Conservation (phyloP, 2,888 invertebrate species). For the Tetheella fluctuosa region DNA sequence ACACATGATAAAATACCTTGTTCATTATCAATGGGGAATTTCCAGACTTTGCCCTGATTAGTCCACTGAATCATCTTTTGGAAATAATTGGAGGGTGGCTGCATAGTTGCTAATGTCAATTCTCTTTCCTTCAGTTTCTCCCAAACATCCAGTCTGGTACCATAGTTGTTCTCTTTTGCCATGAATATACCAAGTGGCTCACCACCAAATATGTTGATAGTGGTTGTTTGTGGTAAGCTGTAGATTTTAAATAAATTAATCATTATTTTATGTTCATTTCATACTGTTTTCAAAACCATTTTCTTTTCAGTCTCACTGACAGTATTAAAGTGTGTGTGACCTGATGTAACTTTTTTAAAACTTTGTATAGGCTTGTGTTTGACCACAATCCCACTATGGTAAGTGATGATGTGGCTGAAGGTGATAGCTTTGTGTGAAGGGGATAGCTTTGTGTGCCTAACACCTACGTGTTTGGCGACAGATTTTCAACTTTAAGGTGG, state of each 20-base stretch:
- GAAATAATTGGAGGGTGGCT: slow-evolving; percentile 94
- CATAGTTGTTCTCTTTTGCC: slow-evolving; percentile 57
- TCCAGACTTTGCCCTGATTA: slow-evolving; percentile 96
- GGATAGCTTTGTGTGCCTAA: no score
- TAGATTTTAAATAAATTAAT: slow-evolving; percentile 16
- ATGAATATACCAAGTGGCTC: slow-evolving; percentile 87
- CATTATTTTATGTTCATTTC: no score
- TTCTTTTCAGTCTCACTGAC: no score
- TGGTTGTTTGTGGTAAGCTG: slow-evolving; percentile 52
- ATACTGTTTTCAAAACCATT: no score
- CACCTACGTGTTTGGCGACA: no score
- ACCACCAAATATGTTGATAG: slow-evolving; percentile 86
- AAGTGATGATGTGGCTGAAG: no score
- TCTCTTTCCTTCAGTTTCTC: slow-evolving; percentile 86
- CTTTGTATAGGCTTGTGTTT: no score
- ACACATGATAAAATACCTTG: slow-evolving; percentile 85
- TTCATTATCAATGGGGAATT: slow-evolving; percentile 98
- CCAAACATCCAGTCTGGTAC: slow-evolving; percentile 87
- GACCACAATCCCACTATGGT: no score
- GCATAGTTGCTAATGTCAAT: slow-evolving; percentile 86
- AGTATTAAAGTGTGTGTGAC: no score
- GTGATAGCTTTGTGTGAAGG: no score
- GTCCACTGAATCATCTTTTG: slow-evolving; percentile 98
- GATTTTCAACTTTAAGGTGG: no score
- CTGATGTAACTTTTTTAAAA: no score